These are phyloP conservation scores for Choristoneura rosaceana DNA, from an alignment of 2,888 invertebrate species.

Conservation along the genomic window DNA sequence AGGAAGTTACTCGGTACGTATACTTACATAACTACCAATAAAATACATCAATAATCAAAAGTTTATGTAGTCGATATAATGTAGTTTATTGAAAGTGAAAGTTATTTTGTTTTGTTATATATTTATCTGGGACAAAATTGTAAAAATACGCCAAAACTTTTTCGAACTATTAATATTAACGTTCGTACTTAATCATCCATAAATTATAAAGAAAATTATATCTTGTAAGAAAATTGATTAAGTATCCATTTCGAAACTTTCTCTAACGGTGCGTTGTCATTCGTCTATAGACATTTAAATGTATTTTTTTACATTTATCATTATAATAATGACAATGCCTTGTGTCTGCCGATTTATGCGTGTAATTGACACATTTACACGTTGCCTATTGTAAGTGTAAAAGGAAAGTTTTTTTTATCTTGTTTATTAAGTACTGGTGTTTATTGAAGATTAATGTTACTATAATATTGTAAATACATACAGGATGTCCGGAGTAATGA, in stretches of 20 bases:
- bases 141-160: too few relatives aligned
- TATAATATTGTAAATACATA: too few relatives aligned
- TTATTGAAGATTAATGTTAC: background rate
- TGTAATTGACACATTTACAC: background rate
- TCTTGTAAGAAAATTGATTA: conserved; percentile 1
- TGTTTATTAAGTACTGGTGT: background rate
- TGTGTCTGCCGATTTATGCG: background rate
- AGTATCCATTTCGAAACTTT: background rate
- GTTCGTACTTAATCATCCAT: background rate
- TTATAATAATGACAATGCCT: background rate
- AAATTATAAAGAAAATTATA: background rate
- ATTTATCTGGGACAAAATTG: too few relatives aligned
- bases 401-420: background rate
- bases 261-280: background rate
- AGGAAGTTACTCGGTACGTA: too few relatives aligned
- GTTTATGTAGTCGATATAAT: too few relatives aligned
- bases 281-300: background rate
- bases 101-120: too few relatives aligned
- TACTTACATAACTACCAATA: too few relatives aligned
- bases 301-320: background rate
- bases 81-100: too few relatives aligned
- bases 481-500: too few relatives aligned
- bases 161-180: background rate
- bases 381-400: background rate
- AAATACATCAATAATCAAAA: too few relatives aligned